phyloP scores from a whole-genome alignment of 2,888 invertebrate genomes.

The Ichneumoninae sp. region DNA sequence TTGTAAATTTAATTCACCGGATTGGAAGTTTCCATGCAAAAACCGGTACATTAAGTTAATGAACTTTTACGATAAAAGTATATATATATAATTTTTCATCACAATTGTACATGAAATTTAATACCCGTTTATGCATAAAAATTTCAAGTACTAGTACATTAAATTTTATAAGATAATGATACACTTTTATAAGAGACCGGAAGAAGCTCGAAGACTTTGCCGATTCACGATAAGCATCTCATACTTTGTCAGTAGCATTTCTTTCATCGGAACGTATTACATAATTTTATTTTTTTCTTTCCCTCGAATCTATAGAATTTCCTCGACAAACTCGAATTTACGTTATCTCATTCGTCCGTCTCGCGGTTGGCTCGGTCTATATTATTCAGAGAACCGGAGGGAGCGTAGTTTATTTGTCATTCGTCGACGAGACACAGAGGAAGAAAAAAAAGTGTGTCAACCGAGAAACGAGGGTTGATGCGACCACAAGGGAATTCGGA shows the following conservation, averaged over 20 bases:
- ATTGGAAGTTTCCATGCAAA: too few species aligned
- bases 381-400: not conserved
- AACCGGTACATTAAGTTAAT: too few species aligned
- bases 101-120: too few species aligned
- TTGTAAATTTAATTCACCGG: too few species aligned
- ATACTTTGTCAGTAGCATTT: not conserved
- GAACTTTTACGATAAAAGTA: too few species aligned
- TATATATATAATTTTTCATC: too few species aligned
- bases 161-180: too few species aligned
- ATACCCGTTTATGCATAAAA: too few species aligned
- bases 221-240: not conserved
- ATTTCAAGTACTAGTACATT: too few species aligned
- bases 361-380: not conserved
- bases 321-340: not conserved
- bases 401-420: constrained; percentile 36
- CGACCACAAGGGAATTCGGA: constrained; percentile 33
- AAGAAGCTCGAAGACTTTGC: not conserved
- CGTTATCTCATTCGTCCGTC: not conserved
- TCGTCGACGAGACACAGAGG: not conserved
- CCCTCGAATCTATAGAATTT: not conserved
- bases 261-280: not conserved
- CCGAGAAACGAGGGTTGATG: not conserved
- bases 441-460: constrained; percentile 29
- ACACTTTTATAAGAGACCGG: not conserved
- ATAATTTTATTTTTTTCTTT: not conserved